These are phyloP conservation scores for Dinoponera quadriceps DNA, from an alignment of 1,140 invertebrate genomes.

Conservation along the genomic window DNA sequence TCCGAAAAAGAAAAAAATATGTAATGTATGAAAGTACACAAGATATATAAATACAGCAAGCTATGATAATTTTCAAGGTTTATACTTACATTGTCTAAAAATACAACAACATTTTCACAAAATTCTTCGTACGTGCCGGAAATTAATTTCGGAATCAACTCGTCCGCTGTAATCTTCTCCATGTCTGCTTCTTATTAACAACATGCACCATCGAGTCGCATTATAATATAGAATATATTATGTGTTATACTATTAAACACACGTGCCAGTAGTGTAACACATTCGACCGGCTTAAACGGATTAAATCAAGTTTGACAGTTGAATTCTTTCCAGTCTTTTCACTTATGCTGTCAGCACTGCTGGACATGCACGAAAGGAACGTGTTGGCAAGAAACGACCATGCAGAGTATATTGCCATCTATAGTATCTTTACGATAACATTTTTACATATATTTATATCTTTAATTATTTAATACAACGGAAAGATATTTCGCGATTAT, in stretches of 20 bases:
- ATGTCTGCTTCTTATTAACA: slow-evolving; percentile 21
- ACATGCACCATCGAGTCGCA: not conserved
- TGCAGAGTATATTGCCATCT: too few relatives aligned
- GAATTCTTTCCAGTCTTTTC: too few relatives aligned
- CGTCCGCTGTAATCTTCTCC: slow-evolving; percentile 59
- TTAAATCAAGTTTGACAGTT: slow-evolving; percentile 12
- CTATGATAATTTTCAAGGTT: slow-evolving; percentile 6
- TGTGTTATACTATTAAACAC: slow-evolving; percentile 2
- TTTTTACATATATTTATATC: too few relatives aligned
- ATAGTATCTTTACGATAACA: too few relatives aligned
- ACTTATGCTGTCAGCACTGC: too few relatives aligned
- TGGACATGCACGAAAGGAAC: too few relatives aligned
- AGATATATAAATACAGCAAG: not conserved
- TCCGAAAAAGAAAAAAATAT: slow-evolving; percentile 33
- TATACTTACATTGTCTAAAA: slow-evolving; percentile 77
- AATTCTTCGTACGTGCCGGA: slow-evolving; percentile 71
- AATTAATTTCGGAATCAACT: slow-evolving; percentile 71
- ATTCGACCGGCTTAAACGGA: not conserved
- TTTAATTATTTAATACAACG: too few relatives aligned
- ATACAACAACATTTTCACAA: slow-evolving; percentile 71
- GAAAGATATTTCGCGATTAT: too few relatives aligned
- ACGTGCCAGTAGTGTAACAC: not conserved
- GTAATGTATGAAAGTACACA: not conserved
- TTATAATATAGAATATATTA: slow-evolving; percentile 21
- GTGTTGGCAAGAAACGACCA: too few relatives aligned